Evolutionary conservation across 2,888 invertebrate genomes (phyloP).

Genomic region (Deladenus siricidicola): DNA sequence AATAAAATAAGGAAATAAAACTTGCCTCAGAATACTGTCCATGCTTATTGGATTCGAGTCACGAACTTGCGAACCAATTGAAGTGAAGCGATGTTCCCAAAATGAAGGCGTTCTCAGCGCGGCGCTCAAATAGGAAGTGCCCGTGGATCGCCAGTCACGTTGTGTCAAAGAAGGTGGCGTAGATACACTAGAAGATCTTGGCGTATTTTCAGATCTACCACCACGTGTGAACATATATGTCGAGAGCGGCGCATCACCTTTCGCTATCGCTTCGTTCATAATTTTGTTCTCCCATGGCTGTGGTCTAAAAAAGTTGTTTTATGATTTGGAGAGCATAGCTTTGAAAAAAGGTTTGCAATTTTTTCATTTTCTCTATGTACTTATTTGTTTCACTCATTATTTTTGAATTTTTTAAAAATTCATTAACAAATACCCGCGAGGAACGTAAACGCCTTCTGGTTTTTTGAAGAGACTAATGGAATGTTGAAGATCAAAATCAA

Average conservation of each 20-base stretch:
- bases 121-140: conserved; percentile 47
- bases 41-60: conserved; percentile 51
- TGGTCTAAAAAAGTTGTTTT: conserved; percentile 46
- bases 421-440: conserved; percentile 39
- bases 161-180: conserved; percentile 19
- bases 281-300: conserved; percentile 51
- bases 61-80: conserved; percentile 46
- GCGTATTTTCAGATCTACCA: neutral
- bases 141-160: conserved; percentile 32
- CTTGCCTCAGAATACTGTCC: conserved; percentile 47
- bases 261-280: conserved; percentile 37
- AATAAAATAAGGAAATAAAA: too few species aligned
- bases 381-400: too few species aligned
- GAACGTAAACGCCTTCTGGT: conserved; percentile 48
- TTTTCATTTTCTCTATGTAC: too few species aligned
- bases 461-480: conserved; percentile 49
- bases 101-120: conserved; percentile 52
- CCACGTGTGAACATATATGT: conserved; percentile 47
- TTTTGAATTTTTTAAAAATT: too few species aligned
- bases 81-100: conserved; percentile 51
- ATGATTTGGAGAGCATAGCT: neutral
- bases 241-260: conserved; percentile 48
- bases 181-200: neutral
- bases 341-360: neutral
- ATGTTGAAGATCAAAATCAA: conserved; percentile 51